A percentile compares a stretch with the other conserved stretches of the same genome.
Evolutionary conservation across 2,797 vertebrate species (phyloP).

Genomic region (Smutsia gigantea): DNA sequence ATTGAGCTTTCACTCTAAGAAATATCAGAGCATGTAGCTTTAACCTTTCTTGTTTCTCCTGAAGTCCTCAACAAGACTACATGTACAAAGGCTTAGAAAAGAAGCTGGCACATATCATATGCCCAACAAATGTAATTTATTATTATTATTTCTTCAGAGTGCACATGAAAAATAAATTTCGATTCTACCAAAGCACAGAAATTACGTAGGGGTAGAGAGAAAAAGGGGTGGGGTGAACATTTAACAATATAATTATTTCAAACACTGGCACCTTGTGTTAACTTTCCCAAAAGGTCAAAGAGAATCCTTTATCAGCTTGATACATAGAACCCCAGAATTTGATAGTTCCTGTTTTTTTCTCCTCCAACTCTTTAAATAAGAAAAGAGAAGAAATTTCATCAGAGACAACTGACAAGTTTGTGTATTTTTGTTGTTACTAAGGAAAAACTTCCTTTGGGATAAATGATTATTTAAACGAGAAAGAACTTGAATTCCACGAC

Average conservation of each 20-base stretch:
- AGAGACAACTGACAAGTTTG: not conserved
- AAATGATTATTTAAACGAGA: constrained; percentile 51
- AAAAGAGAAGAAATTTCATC: constrained; percentile 11
- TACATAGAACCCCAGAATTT: not conserved
- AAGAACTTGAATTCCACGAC: constrained; percentile 30
- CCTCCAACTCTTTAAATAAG: not conserved
- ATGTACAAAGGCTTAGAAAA: not conserved
- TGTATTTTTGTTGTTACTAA: constrained; percentile 4
- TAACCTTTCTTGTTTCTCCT: not conserved
- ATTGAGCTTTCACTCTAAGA: not conserved
- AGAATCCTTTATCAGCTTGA: constrained; percentile 16
- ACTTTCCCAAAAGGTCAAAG: not conserved
- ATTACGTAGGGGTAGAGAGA: not conserved
- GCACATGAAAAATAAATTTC: not conserved
- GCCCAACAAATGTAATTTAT: not conserved
- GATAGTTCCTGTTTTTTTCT: not conserved
- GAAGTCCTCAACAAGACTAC: not conserved
- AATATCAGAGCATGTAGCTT: not conserved
- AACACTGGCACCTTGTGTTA: not conserved
- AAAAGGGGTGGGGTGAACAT: not conserved
- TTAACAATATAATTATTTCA: constrained; percentile 21
- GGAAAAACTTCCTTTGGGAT: not conserved
- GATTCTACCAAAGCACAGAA: not conserved
- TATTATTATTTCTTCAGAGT: not conserved
- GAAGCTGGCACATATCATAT: not conserved